Conservation (phyloP, 2,113 vertebrate species). For the Pseudonaja textilis region DNA sequence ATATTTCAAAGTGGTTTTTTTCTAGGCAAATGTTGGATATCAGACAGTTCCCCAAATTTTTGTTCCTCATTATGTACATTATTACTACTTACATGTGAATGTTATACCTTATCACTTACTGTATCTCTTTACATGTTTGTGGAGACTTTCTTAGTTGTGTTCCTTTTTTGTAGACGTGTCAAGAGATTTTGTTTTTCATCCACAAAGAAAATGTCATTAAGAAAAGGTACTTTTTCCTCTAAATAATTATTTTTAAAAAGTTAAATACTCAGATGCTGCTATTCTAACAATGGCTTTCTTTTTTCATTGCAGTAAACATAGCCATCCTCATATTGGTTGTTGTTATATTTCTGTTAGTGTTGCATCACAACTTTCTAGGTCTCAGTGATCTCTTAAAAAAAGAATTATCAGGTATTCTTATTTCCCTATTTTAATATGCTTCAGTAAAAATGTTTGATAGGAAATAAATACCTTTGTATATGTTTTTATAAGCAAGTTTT, state of each 20-base stretch:
- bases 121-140: neutral
- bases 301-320: constrained; percentile 82
- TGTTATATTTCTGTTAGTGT: constrained; percentile 85
- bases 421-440: constrained; percentile 8
- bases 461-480: neutral
- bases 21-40: neutral
- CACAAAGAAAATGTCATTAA: constrained; percentile 75
- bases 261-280: constrained; percentile 5
- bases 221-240: constrained; percentile 74
- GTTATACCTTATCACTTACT: neutral
- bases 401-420: constrained; percentile 77
- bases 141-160: neutral
- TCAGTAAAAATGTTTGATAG: neutral
- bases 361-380: constrained; percentile 89
- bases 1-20: neutral
- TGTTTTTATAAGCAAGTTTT: neutral
- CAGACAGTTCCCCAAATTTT: neutral
- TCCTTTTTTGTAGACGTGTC: constrained; percentile 50
- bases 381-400: constrained; percentile 87
- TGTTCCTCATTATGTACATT: neutral
- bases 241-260: neutral
- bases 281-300: constrained; percentile 33
- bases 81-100: neutral
- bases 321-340: constrained; percentile 82
- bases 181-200: constrained; percentile 22